These are phyloP conservation scores for Leptosomus discolor DNA, from an alignment of 2,113 vertebrate species.

Conservation along the genomic window DNA sequence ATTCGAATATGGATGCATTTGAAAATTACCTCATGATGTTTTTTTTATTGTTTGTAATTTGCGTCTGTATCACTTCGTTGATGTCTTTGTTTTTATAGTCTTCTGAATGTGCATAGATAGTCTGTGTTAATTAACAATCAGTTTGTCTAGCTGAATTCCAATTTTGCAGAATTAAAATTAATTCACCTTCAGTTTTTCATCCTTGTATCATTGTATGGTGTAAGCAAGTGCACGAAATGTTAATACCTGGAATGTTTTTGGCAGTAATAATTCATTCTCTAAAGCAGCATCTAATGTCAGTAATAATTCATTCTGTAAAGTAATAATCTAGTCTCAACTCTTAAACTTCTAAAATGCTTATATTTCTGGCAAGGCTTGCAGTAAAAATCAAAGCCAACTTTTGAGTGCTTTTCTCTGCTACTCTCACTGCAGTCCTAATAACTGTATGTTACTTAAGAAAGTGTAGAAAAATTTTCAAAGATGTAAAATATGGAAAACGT, in stretches of 20 bases:
- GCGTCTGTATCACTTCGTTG: neutral
- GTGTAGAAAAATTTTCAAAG: neutral
- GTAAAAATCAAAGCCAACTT: neutral
- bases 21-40: neutral
- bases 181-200: neutral
- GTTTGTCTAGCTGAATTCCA: neutral
- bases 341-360: neutral
- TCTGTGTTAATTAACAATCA: neutral
- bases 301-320: neutral
- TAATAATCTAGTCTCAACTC: neutral
- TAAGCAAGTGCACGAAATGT: neutral
- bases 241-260: neutral
- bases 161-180: neutral
- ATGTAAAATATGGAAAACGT: neutral
- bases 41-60: neutral
- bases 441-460: neutral
- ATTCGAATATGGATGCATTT: neutral
- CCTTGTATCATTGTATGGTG: neutral
- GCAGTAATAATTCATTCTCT: neutral
- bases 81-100: neutral
- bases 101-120: neutral
- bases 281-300: neutral
- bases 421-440: neutral
- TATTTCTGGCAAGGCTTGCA: neutral
- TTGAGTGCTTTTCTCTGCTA: neutral